Base-by-base conservation (phyloP, 1,140 invertebrate genomes). In the Drosophila serrata region DNA sequence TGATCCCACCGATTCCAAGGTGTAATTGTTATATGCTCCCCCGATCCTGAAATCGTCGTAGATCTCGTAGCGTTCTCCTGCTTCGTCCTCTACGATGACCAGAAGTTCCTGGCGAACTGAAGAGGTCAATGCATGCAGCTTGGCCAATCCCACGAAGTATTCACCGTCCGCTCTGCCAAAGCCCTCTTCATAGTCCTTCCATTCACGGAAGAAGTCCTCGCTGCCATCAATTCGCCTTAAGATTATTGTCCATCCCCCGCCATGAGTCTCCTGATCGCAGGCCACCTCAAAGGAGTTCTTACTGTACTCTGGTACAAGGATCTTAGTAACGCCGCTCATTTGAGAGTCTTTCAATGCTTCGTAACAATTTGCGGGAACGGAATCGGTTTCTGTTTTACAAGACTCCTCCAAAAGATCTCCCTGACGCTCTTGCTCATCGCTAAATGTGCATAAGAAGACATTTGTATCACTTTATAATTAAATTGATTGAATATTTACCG, bases 291-390 rank as follows among this genome's bases (percentile, higher is more conserved):
- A 51, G 0, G 48, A 3, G n/a, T 13, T 19, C n/a, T 33, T 3
- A 33, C 48, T 33, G n/a, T 33, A 51, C 48, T 33, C 27, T 3
- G 27, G 48, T 6, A 51, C 48, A 51, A 27, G 48, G 27, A 51
- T 51, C 6, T 31, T 6, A 13, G 27, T 51, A 51, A 51, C 48
- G 0, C 11, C 48, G 3, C 27, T 31, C 0, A 12, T 3, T 0
- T 31, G 27, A 17, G 48, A 17, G 1, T 49, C 11, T 0, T 19
- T 17, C 3, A 31, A 12, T 0, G 46, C 24, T 17, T 48, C 46
- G 15, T 29, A 48, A 17, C 46, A 48, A 48, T 48, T 48, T 48
- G 46, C 46, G 2, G 46, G 24, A n/a, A 24, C 2, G 13, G 15
- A 19, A 19, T 6, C 17, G 7, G 5, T 31, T 11, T 51, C 9